phyloP scores from a whole-genome alignment of 2,888 invertebrate genomes.

The Nineta flava region DNA sequence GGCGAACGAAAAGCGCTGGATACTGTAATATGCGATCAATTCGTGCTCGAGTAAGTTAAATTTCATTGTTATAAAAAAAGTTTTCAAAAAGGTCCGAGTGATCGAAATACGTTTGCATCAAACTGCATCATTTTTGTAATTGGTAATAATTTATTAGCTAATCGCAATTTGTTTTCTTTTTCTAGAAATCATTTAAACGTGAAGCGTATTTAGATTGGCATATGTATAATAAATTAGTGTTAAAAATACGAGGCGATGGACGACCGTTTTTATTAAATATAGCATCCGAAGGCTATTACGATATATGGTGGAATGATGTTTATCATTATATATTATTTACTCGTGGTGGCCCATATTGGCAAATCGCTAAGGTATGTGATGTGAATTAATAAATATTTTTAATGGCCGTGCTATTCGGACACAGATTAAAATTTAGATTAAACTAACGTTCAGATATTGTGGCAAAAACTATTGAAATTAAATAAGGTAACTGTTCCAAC shows the following conservation, averaged over 20 bases:
- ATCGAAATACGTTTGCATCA: no score
- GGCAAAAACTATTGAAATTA: no score
- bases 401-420: no score
- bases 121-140: no score
- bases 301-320: constrained; percentile 79
- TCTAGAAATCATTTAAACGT: constrained; percentile 68
- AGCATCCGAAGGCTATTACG: constrained; percentile 56
- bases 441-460: no score
- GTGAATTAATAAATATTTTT: neutral
- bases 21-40: constrained; percentile 66
- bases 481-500: no score
- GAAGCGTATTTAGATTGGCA: constrained; percentile 56
- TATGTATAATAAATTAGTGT: constrained; percentile 55
- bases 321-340: constrained; percentile 80
- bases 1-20: constrained; percentile 57
- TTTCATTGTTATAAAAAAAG: neutral
- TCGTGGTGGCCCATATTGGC: constrained; percentile 98
- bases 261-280: constrained; percentile 76
- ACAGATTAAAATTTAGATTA: no score
- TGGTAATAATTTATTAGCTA: neutral
- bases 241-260: constrained; percentile 87
- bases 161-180: constrained; percentile 11
- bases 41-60: constrained; percentile 40
- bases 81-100: neutral
- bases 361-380: constrained; percentile 57